Evolutionary conservation across 2,888 invertebrate species (phyloP).

Genomic region (Pocota personata): DNA sequence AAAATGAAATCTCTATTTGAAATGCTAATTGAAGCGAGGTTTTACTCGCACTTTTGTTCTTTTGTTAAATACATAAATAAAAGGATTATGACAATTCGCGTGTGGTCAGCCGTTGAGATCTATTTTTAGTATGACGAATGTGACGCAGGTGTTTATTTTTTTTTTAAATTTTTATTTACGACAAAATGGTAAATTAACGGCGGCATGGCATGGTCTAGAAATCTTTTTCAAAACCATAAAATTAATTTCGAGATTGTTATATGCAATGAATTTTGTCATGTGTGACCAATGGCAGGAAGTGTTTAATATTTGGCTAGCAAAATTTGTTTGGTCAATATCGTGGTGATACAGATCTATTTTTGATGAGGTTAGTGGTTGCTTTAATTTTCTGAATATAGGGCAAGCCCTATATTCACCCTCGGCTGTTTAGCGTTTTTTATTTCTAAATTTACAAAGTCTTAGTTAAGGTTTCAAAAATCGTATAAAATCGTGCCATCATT

Average conservation of each 20-base stretch:
- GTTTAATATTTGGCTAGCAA: background rate
- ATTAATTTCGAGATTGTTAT: conserved; percentile 22
- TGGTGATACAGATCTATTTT: background rate
- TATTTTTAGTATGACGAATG: background rate
- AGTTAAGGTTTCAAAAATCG: too few species aligned
- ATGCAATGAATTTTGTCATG: background rate
- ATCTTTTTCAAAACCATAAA: background rate
- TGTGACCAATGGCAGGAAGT: conserved; percentile 36
- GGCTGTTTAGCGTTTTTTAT: too few species aligned
- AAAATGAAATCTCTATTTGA: conserved; percentile 1
- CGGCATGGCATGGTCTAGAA: conserved; percentile 7
- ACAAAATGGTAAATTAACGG: background rate
- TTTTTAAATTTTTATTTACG: background rate
- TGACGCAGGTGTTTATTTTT: conserved; percentile 2
- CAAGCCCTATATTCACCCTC: too few species aligned
- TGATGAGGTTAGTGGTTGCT: too few species aligned
- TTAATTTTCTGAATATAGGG: too few species aligned
- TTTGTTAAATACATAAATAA: conserved; percentile 5
- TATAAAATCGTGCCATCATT: too few species aligned
- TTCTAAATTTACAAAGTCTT: too few species aligned
- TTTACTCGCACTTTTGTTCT: background rate
- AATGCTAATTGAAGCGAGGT: conserved; percentile 18
- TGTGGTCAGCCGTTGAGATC: background rate
- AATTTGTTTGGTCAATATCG: background rate
- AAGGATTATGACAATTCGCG: conserved; percentile 22